Evolutionary conservation across 2,888 invertebrate genomes (phyloP).

Genomic region (Melikaiella ostensackeni): DNA sequence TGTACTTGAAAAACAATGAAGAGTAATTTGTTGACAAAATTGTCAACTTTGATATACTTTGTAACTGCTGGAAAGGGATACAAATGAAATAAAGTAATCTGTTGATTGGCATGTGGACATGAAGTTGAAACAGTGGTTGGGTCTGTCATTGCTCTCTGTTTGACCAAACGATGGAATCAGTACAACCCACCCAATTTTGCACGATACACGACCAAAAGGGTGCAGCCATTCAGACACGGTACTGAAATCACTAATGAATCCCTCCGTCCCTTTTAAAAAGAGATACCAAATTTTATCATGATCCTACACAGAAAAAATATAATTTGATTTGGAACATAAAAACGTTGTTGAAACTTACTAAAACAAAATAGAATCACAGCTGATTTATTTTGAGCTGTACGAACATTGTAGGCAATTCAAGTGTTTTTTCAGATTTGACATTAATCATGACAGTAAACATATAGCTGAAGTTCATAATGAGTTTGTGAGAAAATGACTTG

Average conservation of each 20-base stretch:
- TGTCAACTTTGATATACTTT: not conserved
- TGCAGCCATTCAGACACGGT: conserved; percentile 43
- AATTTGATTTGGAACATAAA: too few relatives aligned
- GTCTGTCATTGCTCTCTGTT: conserved; percentile 65
- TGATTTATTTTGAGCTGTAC: too few relatives aligned
- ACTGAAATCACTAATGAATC: conserved; percentile 68
- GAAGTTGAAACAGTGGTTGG: conserved; percentile 25
- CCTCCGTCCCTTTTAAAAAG: conserved; percentile 43
- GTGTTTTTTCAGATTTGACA: too few relatives aligned
- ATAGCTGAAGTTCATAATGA: too few relatives aligned
- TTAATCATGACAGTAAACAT: too few relatives aligned
- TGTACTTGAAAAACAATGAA: not conserved
- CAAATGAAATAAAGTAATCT: conserved; percentile 12
- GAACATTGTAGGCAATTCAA: too few relatives aligned
- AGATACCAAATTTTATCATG: conserved; percentile 8
- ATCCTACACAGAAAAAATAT: not conserved
- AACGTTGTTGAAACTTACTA: too few relatives aligned
- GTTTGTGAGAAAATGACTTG: too few relatives aligned
- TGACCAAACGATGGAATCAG: conserved; percentile 67
- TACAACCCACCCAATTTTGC: conserved; percentile 51
- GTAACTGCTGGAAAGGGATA: not conserved
- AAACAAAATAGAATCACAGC: too few relatives aligned
- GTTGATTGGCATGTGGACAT: conserved; percentile 7
- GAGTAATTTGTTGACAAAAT: not conserved
- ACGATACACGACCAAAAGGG: conserved; percentile 50